Conservation (phyloP, 2,113 vertebrate species). For the Mormoops blainvillei region DNA sequence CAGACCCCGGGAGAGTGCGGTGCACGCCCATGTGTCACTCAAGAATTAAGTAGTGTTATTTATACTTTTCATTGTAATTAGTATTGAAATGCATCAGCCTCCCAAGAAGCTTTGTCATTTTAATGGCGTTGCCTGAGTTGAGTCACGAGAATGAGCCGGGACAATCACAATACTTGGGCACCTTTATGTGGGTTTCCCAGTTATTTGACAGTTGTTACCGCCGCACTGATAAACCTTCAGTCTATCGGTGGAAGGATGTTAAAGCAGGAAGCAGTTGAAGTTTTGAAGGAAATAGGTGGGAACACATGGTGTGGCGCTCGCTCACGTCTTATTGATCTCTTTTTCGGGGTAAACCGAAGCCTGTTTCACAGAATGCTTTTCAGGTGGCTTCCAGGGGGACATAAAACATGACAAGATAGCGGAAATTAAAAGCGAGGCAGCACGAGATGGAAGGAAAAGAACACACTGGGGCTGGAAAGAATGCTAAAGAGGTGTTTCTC, state of each 20-base stretch:
- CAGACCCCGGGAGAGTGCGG: not conserved
- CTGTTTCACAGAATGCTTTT: not conserved
- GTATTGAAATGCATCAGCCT: not conserved
- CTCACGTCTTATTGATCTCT: not conserved
- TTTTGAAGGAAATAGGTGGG: slow-evolving; percentile 6
- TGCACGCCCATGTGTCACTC: not conserved
- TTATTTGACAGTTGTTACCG: not conserved
- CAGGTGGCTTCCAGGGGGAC: not conserved
- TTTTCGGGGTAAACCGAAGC: not conserved
- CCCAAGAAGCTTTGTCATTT: not conserved
- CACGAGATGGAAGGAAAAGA: not conserved
- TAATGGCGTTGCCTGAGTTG: not conserved
- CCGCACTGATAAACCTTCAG: not conserved
- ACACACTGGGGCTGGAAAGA: not conserved
- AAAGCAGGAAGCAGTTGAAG: not conserved
- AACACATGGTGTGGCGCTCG: not conserved
- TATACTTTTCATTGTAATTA: not conserved
- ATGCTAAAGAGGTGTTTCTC: not conserved
- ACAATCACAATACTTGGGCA: not conserved
- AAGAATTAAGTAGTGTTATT: not conserved
- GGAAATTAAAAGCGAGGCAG: slow-evolving; percentile 29
- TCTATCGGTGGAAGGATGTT: not conserved
- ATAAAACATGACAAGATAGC: not conserved
- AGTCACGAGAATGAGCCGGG: not conserved
- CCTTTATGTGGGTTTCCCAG: not conserved